Conservation (phyloP, 2,113 vertebrate genomes). For the Murina feae region DNA sequence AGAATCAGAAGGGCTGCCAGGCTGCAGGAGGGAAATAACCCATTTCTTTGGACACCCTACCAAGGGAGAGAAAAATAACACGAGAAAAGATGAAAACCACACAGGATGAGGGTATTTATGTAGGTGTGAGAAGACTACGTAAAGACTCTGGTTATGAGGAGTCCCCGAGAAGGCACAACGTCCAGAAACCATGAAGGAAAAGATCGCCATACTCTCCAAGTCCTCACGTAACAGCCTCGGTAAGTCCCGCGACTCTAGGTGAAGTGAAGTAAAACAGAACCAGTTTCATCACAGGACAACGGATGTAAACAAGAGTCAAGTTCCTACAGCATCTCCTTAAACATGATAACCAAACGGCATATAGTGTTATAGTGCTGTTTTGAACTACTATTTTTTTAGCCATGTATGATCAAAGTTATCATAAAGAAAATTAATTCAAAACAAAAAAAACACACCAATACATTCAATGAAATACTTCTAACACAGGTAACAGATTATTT, state of each 20-base stretch:
- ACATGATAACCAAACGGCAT: background rate
- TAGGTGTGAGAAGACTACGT: background rate
- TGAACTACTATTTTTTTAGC: background rate
- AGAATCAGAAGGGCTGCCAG: background rate
- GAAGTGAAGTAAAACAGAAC: background rate
- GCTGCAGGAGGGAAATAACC: background rate
- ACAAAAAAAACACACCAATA: background rate
- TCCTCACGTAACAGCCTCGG: background rate
- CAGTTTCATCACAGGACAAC: background rate
- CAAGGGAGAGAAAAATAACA: background rate
- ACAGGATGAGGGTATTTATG: background rate
- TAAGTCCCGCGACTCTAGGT: background rate
- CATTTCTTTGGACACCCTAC: background rate
- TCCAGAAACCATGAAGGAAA: background rate
- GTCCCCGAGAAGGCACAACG: background rate
- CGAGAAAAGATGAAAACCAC: background rate
- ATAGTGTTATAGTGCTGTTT: background rate
- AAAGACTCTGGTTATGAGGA: background rate
- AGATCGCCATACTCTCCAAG: background rate
- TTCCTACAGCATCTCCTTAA: background rate
- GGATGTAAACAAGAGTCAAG: background rate
- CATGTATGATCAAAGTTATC: background rate
- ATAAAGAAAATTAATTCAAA: background rate
- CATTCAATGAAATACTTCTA: background rate
- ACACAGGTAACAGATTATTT: background rate